Base-by-base conservation (phyloP, 2,888 invertebrate species). In the Dicycla oo region DNA sequence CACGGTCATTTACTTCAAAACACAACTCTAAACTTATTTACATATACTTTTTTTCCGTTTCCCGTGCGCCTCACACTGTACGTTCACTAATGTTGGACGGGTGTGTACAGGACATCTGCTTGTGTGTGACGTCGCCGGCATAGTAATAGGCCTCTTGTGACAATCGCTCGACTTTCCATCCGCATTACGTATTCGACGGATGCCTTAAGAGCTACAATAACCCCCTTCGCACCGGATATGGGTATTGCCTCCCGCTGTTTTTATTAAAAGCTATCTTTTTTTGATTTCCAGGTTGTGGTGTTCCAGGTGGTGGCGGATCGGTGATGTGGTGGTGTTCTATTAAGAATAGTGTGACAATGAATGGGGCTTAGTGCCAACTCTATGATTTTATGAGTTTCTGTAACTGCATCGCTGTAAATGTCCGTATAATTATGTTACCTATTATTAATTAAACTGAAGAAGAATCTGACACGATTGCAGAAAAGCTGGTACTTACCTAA, bases 111-210 rank as follows among this genome's bases (percentile, higher is more conserved):
- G 88, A 89, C 93, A 93, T 92, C 91, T 93, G 93, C 88, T 86
- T 77, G 82, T 75, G 80, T 80, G 83, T 83, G 86, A 90, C 92
- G 86, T 78, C 86, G 73, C 74, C 81, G 80, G 93, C 90, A 94
- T 94, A 93, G 88, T 89, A 93, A 93, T 91, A 87, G 87, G 79
- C 85, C 86, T 87, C 83, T 87, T 87, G 90, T 87, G 90, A 91
- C 91, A 89, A 88, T 86, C 89, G 90, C 85, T 85, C 88, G 90
- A 92, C 94, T 94, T 93, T 93, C 93, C 93, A 92, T 86, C 88
- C 70, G 85, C 88, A 89, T 90, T 92, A 88, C 87, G 92, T 92
- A 92, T 92, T 89, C 92, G 86, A 81, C 81, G 80, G 83, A 83
- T 84, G 90, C 75, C 84, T 72, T 74, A 81, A 80, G 80, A 86